Percentiles rank a stretch among this genome's conserved stretches.
phyloP scores from a whole-genome alignment of 2,797 vertebrate species.

The Brachyrhaphis roseni region DNA sequence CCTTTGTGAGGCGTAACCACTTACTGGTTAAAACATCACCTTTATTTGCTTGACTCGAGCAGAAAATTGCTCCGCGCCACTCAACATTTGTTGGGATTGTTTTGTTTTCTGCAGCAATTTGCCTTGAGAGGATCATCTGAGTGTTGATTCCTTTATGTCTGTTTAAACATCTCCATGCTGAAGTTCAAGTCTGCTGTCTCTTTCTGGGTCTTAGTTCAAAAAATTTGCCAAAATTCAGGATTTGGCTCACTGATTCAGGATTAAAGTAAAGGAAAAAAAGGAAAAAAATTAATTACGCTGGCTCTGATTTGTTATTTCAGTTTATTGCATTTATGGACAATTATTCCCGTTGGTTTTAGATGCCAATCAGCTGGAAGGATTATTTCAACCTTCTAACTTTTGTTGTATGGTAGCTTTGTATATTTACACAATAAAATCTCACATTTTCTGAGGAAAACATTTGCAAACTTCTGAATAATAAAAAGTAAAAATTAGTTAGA shows the following conservation, averaged over 20 bases:
- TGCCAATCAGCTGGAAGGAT: not conserved
- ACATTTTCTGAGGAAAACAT: no score
- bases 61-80: conserved; percentile 53
- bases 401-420: not conserved
- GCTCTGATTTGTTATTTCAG: not conserved
- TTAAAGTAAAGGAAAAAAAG: not conserved
- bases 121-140: conserved; percentile 41
- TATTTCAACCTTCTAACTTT: not conserved
- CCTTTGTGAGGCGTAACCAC: conserved; percentile 51
- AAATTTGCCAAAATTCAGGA: not conserved
- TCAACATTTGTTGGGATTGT: conserved; percentile 53
- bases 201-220: not conserved
- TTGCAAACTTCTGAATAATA: no score
- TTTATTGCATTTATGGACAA: not conserved
- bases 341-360: not conserved
- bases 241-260: not conserved
- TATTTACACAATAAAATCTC: no score
- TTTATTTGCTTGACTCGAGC: conserved; percentile 56
- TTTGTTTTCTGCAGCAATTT: conserved; percentile 57
- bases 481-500: no score
- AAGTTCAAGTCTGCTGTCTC: not conserved
- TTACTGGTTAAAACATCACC: conserved; percentile 45
- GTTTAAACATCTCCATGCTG: not conserved
- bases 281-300: not conserved
- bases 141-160: conserved; percentile 32